These are phyloP conservation scores for Hemitrygon akajei DNA, from an alignment of 2,797 vertebrate species.

Conservation along the genomic window DNA sequence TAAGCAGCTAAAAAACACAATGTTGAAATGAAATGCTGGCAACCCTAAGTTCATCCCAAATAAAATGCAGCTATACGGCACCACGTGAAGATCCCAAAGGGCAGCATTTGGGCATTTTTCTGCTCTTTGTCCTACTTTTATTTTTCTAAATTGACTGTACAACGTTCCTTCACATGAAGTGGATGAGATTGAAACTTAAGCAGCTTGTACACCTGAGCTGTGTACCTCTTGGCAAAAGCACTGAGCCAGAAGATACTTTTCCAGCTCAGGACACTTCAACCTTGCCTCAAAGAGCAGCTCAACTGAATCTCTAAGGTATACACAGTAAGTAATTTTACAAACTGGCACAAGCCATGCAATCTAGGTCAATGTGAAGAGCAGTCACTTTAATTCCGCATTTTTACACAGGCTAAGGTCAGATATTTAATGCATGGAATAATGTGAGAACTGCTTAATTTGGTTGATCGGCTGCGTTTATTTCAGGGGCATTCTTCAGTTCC, in stretches of 20 bases:
- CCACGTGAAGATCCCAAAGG: not conserved
- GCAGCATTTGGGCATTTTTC: not conserved
- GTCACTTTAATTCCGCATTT: slow-evolving; percentile 21
- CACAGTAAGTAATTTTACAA: slow-evolving; percentile 12
- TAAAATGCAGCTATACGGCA: not conserved
- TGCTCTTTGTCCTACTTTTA: not conserved
- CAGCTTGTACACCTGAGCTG: not conserved
- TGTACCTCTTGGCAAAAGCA: not conserved
- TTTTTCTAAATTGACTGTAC: not conserved
- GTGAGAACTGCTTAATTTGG: not conserved
- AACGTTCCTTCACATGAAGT: not conserved
- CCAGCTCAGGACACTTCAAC: not conserved
- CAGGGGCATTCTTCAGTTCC: not conserved
- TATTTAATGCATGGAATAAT: not conserved
- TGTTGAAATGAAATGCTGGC: no score
- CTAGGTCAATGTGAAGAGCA: slow-evolving; percentile 1
- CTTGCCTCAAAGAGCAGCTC: not conserved
- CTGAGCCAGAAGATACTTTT: not conserved
- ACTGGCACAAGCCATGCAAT: not conserved
- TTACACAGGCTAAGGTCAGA: slow-evolving; percentile 19
- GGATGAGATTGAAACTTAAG: not conserved
- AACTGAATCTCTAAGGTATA: not conserved
- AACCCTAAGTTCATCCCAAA: not conserved
- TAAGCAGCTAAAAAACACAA: no score
- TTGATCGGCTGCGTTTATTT: slow-evolving; percentile 13